phyloP scores from a whole-genome alignment of 1,140 invertebrate species.

The Pogonognathellus flavescens region DNA sequence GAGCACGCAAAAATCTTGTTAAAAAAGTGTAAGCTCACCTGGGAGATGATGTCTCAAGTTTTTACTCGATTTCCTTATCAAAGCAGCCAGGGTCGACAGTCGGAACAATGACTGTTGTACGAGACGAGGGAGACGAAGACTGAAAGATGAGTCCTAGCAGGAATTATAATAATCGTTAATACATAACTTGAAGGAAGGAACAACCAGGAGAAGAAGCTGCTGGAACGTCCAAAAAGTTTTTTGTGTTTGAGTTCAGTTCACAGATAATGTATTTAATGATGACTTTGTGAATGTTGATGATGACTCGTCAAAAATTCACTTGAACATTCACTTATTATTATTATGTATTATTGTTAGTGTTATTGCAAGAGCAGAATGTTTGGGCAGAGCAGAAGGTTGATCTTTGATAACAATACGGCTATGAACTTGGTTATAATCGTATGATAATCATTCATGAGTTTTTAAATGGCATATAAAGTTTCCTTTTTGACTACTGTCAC shows the following conservation, averaged over 20 bases:
- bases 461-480: conserved; percentile 24
- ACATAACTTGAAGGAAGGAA: background rate
- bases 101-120: background rate
- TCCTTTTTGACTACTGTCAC: conserved; percentile 8
- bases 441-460: conserved; percentile 44
- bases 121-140: background rate
- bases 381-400: background rate
- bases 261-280: conserved; percentile 41
- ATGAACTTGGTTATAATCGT: background rate
- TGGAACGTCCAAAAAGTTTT: conserved; percentile 29
- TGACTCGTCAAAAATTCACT: conserved; percentile 30
- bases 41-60: conserved; percentile 17
- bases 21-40: conserved; percentile 29
- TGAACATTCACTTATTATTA: conserved; percentile 25
- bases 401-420: background rate
- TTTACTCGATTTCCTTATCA: conserved; percentile 9
- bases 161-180: conserved; percentile 11
- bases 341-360: conserved; percentile 29
- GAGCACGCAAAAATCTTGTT: background rate
- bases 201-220: background rate
- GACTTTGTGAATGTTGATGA: conserved; percentile 29
- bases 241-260: conserved; percentile 27
- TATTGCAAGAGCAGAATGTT: background rate
- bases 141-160: background rate
- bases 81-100: background rate